These are phyloP conservation scores for Proales similis DNA, from an alignment of 1,140 invertebrate species.

Conservation along the genomic window DNA sequence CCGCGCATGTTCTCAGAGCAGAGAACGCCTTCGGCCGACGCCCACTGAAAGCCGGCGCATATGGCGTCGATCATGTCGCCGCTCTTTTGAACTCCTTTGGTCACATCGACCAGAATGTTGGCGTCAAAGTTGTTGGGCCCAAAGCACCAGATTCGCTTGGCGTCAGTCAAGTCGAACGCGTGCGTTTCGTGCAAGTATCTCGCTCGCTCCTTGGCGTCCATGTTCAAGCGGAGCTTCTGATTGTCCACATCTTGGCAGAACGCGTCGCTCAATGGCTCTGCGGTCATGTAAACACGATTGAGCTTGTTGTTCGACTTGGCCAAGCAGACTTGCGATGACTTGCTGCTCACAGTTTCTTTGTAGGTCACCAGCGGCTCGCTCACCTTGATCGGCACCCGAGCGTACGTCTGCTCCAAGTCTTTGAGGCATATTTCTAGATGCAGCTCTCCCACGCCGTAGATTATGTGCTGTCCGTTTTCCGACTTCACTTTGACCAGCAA, in stretches of 20 bases:
- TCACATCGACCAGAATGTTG: conserved; percentile 18
- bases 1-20: conserved; percentile 96
- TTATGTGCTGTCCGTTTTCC: conserved; percentile 24
- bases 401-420: conserved; percentile 36
- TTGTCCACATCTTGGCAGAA: conserved; percentile 26
- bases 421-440: conserved; percentile 39
- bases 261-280: conserved; percentile 5
- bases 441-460: conserved; percentile 59
- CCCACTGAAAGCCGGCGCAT: conserved; percentile 81
- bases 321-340: neutral
- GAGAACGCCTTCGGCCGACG: conserved; percentile 92
- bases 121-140: neutral
- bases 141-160: conserved; percentile 36
- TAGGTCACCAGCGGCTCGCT: conserved; percentile 15
- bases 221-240: neutral
- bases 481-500: conserved; percentile 77
- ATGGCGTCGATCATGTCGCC: conserved; percentile 11
- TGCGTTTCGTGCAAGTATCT: conserved; percentile 7
- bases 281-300: conserved; percentile 38
- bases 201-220: neutral
- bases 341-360: neutral
- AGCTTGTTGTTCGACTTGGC: conserved; percentile 53
- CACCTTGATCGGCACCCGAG: conserved; percentile 26
- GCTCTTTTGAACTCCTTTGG: conserved; percentile 7
- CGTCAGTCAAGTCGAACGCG: neutral